Base-by-base conservation (phyloP, 2,797 vertebrate genomes). In the Falco peregrinus region DNA sequence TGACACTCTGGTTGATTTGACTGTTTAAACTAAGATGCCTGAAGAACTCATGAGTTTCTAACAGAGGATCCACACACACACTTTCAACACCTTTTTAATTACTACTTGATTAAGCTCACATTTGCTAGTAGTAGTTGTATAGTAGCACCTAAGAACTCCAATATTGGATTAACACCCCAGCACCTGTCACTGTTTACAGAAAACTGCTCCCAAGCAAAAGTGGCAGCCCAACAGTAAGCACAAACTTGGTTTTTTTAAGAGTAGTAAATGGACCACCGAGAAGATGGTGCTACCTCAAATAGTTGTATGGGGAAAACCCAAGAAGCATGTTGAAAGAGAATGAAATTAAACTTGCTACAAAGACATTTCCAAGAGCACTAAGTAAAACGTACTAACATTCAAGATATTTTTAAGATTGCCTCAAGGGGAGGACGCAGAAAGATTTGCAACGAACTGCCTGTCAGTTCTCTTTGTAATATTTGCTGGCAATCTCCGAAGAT, bases 281-380 rank as follows among this genome's bases (percentile, higher is more conserved):
- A 95, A 35, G 70, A 76, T 29, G 53, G 4, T 89, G 73, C 80
- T 91, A 86, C n/a, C 69, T 89, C 67, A 81, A 88, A 84, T 1
- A 89, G 50, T 20, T 92, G 47, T 1, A 6, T 29, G 78, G 76
- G 63, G 45, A 89, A 93, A 96, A 78, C 14, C 29, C 54, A 69
- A 89, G 63, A 63, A 76, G 18, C 12, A 31, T 5, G 43, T 48
- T 83, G 75, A 80, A 87, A 93, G 31, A 80, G 18, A 91, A 80
- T 21, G 11, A 91, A 89, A 95, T 93, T 63, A 83, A 89, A 91
- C 63, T 96, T 80, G 48, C 67, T 59, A 87, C 60, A 67, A 92
- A 89, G 75, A 76, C 21, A 82, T 41, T 93, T 92, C 84, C 78
- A 94, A 73, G 67, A 73, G 48, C 43, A 43, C 39, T 51, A 84